phyloP scores from a whole-genome alignment of 2,888 invertebrate genomes.

The Peribatodes rhomboidaria region DNA sequence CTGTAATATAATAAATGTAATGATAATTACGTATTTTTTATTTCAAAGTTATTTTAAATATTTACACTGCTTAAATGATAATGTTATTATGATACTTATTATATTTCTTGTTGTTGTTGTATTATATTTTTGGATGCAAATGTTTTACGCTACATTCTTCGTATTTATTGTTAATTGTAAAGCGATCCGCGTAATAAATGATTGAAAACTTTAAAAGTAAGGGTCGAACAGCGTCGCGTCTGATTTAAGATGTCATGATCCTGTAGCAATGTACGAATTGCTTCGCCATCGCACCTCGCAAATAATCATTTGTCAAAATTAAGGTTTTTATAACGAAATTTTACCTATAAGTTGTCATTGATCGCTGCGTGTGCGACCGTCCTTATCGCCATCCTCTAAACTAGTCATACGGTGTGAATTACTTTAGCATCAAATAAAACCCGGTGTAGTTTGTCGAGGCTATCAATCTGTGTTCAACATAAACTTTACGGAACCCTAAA shows the following conservation, averaged over 20 bases:
- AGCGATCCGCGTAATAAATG: slow-evolving; percentile 58
- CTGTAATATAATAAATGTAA: slow-evolving; percentile 77
- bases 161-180: slow-evolving; percentile 71
- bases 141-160: slow-evolving; percentile 79
- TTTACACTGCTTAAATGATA: slow-evolving; percentile 84
- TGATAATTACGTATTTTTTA: slow-evolving; percentile 68
- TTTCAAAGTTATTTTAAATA: slow-evolving; percentile 81
- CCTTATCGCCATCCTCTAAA: slow-evolving; percentile 86
- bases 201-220: slow-evolving; percentile 50
- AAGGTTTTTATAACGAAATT: slow-evolving; percentile 75
- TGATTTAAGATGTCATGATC: slow-evolving; percentile 41
- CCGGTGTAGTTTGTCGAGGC: not conserved
- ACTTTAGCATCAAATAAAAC: slow-evolving; percentile 21
- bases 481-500: not conserved
- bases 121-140: slow-evolving; percentile 84
- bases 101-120: slow-evolving; percentile 82
- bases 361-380: slow-evolving; percentile 84
- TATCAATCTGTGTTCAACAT: not conserved
- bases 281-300: slow-evolving; percentile 78
- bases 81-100: slow-evolving; percentile 80
- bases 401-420: slow-evolving; percentile 70
- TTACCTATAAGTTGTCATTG: slow-evolving; percentile 74
- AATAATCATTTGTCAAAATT: slow-evolving; percentile 78
- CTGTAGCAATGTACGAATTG: slow-evolving; percentile 52
- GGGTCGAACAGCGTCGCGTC: slow-evolving; percentile 49